Evolutionary conservation across 1,140 invertebrate genomes (phyloP), one percentile per base, ranked within the genome.

Genomic region (Dendrolimus kikuchii): DNA sequence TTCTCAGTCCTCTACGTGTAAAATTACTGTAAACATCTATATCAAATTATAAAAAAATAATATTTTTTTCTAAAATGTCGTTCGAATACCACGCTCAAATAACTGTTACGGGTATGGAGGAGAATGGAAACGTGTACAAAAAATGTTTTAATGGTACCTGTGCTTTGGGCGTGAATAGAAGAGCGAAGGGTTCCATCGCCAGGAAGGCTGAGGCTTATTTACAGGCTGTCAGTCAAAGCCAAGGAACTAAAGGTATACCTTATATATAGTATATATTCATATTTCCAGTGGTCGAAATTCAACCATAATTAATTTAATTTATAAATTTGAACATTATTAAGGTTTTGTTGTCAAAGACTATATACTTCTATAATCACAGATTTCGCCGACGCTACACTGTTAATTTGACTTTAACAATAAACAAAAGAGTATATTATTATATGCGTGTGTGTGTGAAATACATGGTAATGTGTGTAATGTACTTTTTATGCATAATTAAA

Each of bases 181-280:
- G 56, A 46, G 57, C 57, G 0, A 74, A 69, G 23, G 70, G 74
- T 0, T 65, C 72, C 1, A 78, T 84, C 38, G 71, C 74, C n/a
- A 70, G 68, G 50, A 81, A 68, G 55, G 81, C 81, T 8, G 73
- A 77, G 49, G 73, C 71, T 0, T 82, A 82, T 59, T 66, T 84
- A 51, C 57, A 78, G 49, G 81, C 81, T n/a, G 81, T 82, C 40
- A 65, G 59, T 41, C 52, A 78, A 49, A 82, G 76, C 48, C 67
- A 66, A 40, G 66, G 68, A 47, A 42, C 49, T 9, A 55, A 62
- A 44, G 76, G 78, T 81, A 63, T 47, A 51, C 48, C 6, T 23
- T 23, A 23, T 23, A 23, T 23, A 23, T 23, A 23, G 7, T 57
- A 47, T 38, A 38, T 7, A 36, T 39, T 23, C 3, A 23, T 23